These are phyloP conservation scores for Pemphigus obesinymphae DNA, from an alignment of 1,140 invertebrate species.

Conservation along the genomic window DNA sequence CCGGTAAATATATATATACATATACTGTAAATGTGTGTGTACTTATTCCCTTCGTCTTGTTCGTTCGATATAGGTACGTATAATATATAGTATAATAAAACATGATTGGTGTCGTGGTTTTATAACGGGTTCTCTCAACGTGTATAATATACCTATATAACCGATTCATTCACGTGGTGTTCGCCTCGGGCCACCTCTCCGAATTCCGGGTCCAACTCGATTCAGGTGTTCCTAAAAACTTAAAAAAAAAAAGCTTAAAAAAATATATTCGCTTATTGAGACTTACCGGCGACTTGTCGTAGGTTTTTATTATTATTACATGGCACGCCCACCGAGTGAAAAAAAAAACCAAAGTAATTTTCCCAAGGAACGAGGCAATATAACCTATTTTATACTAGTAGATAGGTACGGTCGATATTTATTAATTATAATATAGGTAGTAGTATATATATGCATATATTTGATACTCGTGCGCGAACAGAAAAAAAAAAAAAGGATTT, in stretches of 20 bases:
- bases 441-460: no score
- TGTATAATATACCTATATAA: no score
- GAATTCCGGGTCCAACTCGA: background rate
- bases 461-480: no score
- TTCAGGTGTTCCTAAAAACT: background rate
- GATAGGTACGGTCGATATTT: no score
- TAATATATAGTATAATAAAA: background rate
- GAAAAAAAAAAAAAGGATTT: no score
- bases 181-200: background rate
- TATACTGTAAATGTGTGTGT: background rate
- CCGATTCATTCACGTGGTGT: constrained; percentile 3
- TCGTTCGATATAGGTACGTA: background rate
- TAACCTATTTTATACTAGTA: no score
- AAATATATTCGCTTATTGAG: background rate
- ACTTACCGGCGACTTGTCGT: background rate
- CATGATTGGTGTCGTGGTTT: constrained; percentile 18
- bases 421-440: no score
- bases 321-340: no score
- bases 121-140: constrained; percentile 20
- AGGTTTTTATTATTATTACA: no score
- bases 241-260: background rate
- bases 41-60: background rate
- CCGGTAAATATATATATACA: background rate
- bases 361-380: no score
- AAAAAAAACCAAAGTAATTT: no score